phyloP scores from a whole-genome alignment of 53 echinoderm and acorn worm species.

The Paracentrotus lividus region DNA sequence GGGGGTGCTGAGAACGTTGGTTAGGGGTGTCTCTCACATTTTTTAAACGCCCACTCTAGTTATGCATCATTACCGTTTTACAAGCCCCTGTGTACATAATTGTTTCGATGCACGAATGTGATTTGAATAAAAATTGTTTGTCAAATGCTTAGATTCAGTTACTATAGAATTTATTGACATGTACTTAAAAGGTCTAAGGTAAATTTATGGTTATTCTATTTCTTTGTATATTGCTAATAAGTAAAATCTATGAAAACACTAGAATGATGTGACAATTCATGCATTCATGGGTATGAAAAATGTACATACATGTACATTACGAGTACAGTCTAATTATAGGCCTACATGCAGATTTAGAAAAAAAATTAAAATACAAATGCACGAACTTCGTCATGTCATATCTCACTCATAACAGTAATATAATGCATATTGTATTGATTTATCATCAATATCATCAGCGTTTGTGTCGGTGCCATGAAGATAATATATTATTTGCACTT shows the following conservation, averaged over 20 bases:
- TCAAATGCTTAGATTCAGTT: not conserved
- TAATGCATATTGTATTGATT: no score
- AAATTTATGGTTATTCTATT: no score
- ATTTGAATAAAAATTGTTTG: not conserved
- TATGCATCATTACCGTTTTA: conserved; percentile 17
- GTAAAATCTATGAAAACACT: no score
- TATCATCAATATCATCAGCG: not conserved
- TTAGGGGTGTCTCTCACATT: conserved; percentile 6
- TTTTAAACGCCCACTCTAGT: conserved; percentile 23
- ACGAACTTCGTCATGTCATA: not conserved
- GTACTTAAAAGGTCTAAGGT: no score
- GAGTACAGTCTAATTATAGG: no score
- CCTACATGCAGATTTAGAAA: no score
- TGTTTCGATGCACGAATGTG: not conserved
- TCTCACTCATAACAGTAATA: not conserved
- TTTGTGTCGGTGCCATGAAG: not conserved
- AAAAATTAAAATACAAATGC: no score
- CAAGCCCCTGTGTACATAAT: not conserved
- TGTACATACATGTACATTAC: no score
- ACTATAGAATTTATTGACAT: no score
- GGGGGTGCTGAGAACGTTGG: not conserved
- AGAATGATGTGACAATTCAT: no score
- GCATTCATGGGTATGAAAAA: no score
- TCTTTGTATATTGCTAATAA: no score
- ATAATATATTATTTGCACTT: not conserved